Evolutionary conservation across 2,888 invertebrate species (phyloP).

Genomic region (Drosophila rellima): DNA sequence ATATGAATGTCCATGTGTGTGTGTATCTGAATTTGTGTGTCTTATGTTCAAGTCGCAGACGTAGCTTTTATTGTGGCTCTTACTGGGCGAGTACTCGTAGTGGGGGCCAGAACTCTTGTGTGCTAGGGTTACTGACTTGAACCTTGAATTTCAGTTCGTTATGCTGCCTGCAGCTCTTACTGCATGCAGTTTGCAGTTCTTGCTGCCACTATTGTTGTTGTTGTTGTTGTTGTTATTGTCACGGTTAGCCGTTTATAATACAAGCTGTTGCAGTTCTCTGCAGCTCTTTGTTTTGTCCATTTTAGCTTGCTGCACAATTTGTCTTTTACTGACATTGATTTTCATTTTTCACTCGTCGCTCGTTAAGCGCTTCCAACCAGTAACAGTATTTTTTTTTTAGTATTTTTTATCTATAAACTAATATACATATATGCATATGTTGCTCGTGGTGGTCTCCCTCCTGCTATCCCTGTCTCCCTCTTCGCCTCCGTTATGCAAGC

Average conservation of each 20-base stretch:
- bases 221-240: slow-evolving; percentile 56
- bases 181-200: slow-evolving; percentile 25
- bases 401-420: slow-evolving; percentile 9
- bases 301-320: slow-evolving; percentile 74
- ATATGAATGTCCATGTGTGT: slow-evolving; percentile 5
- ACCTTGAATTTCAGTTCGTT: slow-evolving; percentile 79
- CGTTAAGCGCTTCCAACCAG: slow-evolving; percentile 51
- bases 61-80: slow-evolving; percentile 73
- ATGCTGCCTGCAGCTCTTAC: slow-evolving; percentile 59
- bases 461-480: not conserved
- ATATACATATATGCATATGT: slow-evolving; percentile 14
- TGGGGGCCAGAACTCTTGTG: slow-evolving; percentile 63
- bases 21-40: slow-evolving; percentile 41
- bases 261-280: slow-evolving; percentile 43
- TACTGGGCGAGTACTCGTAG: slow-evolving; percentile 24
- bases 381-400: slow-evolving; percentile 15
- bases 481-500: slow-evolving; percentile 58
- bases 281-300: slow-evolving; percentile 66
- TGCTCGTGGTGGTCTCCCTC: slow-evolving; percentile 59
- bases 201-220: slow-evolving; percentile 28
- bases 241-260: slow-evolving; percentile 73
- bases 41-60: slow-evolving; percentile 62
- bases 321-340: slow-evolving; percentile 82
- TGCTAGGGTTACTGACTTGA: slow-evolving; percentile 81
- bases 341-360: slow-evolving; percentile 75